Evolutionary conservation across 2,888 invertebrate species (phyloP), one percentile per base, ranked within the genome.

Genomic region (Zootermopsis nevadensis): DNA sequence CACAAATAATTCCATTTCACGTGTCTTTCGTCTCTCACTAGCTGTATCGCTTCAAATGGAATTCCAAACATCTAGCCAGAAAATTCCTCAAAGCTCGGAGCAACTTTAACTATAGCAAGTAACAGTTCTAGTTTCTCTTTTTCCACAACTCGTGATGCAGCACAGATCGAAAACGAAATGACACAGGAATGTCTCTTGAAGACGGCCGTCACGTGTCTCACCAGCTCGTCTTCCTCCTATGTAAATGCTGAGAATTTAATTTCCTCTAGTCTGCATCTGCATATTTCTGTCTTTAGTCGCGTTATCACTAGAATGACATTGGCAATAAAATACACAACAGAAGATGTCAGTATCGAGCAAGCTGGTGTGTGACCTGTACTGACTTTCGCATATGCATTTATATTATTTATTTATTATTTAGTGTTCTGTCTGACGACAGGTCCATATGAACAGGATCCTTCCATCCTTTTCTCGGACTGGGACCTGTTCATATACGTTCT

Each of bases 41-140:
- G 60, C 27, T 60, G 60, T 60, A 12, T 60, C 24, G n/a, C 60
- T 60, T 60, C 7, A n/a, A 6, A 60, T 60, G 60, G 60, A 60
- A 60, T 60, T 60, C n/a, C n/a, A 60, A 60, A 60, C 60, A 60
- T 60, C 60, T n/a, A 60, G 60, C n/a, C 60, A 27, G 12, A 15
- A 7, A n/a, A n/a, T n/a, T 27, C 53, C 53, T 19, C 3, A 60
- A 6, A 60, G n/a, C n/a, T 60, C 27, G 60, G 60, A 27, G 27
- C 27, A n/a, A 60, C n/a, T 60, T 60, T 60, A 60, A 60, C 27
- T 27, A 60, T 1, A 60, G 60, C n/a, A 60, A 60, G n/a, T 8
- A n/a, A 15, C 4, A 27, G 27, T 60, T 60, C 6, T 8, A 27
- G 6, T 60, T 27, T 27, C 60, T 27, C 60, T 27, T 12, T 27